Percentiles rank a stretch among this genome's conserved stretches.
Conservation (phyloP, 1,140 invertebrate genomes). For the Brachionus koreanus region DNA sequence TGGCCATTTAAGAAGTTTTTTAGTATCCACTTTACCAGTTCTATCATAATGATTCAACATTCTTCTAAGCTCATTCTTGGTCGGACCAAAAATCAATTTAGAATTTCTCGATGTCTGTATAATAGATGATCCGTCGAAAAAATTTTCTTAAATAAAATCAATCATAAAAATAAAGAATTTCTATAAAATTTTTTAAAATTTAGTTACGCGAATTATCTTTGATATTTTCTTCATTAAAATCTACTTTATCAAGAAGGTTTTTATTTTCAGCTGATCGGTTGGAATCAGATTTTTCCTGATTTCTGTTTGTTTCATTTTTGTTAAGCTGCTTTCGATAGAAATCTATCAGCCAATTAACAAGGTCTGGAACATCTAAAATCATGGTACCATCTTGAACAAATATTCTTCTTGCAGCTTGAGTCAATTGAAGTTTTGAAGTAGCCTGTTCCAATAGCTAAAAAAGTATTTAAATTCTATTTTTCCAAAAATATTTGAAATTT, state of each 20-base stretch:
- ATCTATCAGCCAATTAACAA: slow-evolving; percentile 52
- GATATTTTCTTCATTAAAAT: slow-evolving; percentile 13
- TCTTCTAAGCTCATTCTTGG: slow-evolving; percentile 11
- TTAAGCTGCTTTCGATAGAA: slow-evolving; percentile 48
- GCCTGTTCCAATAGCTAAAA: slow-evolving; percentile 54
- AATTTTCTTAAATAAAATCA: neutral
- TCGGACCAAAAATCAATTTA: neutral
- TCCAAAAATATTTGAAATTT: neutral
- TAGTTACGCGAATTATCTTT: neutral
- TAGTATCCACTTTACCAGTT: neutral
- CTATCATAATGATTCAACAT: slow-evolving; percentile 23
- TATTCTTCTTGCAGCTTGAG: slow-evolving; percentile 51
- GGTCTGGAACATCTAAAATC: slow-evolving; percentile 54
- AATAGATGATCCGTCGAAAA: neutral
- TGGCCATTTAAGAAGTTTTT: slow-evolving; percentile 52
- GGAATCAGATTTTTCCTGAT: neutral
- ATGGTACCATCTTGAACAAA: slow-evolving; percentile 54
- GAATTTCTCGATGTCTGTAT: neutral
- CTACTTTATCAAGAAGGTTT: slow-evolving; percentile 5
- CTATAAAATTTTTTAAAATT: neutral
- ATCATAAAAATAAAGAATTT: neutral
- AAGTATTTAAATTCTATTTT: neutral
- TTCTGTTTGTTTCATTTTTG: slow-evolving; percentile 2
- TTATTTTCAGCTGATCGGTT: neutral
- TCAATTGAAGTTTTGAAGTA: slow-evolving; percentile 51